Conservation (phyloP, 2,797 vertebrate species). For the Falco novaeseelandiae region DNA sequence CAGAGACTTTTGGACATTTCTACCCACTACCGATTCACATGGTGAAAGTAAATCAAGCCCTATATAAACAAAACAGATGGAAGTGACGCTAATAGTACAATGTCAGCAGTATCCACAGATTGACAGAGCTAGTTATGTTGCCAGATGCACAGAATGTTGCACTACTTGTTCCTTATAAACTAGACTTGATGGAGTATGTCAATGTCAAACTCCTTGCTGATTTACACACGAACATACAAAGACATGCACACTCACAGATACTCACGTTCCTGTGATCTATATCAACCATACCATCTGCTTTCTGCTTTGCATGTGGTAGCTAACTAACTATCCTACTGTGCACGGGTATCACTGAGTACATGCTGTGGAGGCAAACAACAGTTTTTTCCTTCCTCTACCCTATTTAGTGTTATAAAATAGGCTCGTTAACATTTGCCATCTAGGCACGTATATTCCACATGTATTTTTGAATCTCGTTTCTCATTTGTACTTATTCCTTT, state of each 20-base stretch:
- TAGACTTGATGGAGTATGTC: slow-evolving; percentile 85
- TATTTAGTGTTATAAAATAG: slow-evolving; percentile 79
- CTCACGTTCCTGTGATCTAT: slow-evolving; percentile 82
- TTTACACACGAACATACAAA: slow-evolving; percentile 83
- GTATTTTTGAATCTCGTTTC: slow-evolving; percentile 69
- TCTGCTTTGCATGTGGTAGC: slow-evolving; percentile 82
- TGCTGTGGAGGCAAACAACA: slow-evolving; percentile 81
- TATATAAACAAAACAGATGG: slow-evolving; percentile 85
- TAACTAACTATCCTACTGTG: slow-evolving; percentile 83
- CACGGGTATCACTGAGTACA: slow-evolving; percentile 79
- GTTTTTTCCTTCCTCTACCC: slow-evolving; percentile 71
- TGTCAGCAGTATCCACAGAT: slow-evolving; percentile 85
- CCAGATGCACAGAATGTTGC: slow-evolving; percentile 86
- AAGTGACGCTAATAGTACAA: slow-evolving; percentile 82
- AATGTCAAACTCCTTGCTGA: slow-evolving; percentile 85
- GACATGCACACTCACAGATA: slow-evolving; percentile 81
- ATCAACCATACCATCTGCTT: slow-evolving; percentile 84
- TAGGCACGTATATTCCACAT: slow-evolving; percentile 71
- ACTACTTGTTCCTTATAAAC: slow-evolving; percentile 85
- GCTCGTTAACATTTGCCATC: slow-evolving; percentile 77
- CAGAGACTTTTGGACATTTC: slow-evolving; percentile 74
- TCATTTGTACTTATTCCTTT: slow-evolving; percentile 58
- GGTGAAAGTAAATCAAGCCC: slow-evolving; percentile 81
- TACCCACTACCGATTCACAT: slow-evolving; percentile 75
- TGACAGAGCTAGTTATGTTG: slow-evolving; percentile 83